phyloP scores from a whole-genome alignment of 2,888 invertebrate species.

The Incurvaria masculella region DNA sequence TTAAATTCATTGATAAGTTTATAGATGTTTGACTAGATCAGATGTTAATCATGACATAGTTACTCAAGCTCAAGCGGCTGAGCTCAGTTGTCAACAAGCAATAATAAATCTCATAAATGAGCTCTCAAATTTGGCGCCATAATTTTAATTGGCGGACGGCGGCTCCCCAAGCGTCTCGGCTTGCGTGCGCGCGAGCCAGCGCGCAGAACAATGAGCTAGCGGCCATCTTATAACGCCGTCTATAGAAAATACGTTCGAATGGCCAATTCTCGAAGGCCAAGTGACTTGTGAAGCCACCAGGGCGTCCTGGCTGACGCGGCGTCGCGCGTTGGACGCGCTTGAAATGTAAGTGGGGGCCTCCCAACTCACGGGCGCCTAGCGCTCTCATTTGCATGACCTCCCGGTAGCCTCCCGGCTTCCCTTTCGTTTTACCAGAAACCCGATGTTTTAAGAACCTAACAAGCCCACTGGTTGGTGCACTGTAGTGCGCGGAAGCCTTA shows the following conservation, averaged over 20 bases:
- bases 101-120: background rate
- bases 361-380: background rate
- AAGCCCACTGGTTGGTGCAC: background rate
- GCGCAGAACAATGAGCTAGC: conserved; percentile 60
- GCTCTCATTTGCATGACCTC: background rate
- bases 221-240: conserved; percentile 58
- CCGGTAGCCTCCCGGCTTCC: background rate
- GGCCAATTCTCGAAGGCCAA: conserved; percentile 41
- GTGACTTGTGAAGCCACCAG: background rate
- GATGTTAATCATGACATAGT: no score
- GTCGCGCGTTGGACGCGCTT: background rate
- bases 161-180: conserved; percentile 58
- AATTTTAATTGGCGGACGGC: conserved; percentile 57
- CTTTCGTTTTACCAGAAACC: background rate
- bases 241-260: conserved; percentile 57
- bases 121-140: conserved; percentile 54
- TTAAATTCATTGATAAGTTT: background rate
- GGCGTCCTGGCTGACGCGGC: background rate
- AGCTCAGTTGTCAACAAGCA: background rate
- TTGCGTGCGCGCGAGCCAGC: conserved; percentile 59
- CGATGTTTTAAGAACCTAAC: background rate
- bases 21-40: no score
- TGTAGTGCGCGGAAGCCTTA: background rate
- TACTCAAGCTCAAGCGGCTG: no score
- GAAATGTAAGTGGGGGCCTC: conserved; percentile 3